phyloP scores from a whole-genome alignment of 2,113 vertebrate genomes.

The Potamarius usumacintae region DNA sequence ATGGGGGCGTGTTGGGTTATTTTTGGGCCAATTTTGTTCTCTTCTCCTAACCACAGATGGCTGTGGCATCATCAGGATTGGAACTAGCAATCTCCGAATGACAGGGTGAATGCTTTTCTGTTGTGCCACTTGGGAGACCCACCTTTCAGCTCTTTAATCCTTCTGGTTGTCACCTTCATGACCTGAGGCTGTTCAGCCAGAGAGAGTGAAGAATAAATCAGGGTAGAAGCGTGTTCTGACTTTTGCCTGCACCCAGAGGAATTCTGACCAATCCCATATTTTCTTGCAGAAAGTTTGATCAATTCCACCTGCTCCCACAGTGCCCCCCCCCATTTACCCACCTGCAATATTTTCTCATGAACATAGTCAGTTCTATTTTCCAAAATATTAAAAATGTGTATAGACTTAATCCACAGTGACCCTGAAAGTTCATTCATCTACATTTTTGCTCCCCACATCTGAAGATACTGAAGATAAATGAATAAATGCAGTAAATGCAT shows the following conservation, averaged over 20 bases:
- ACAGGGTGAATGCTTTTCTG: no score
- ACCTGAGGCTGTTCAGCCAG: not conserved
- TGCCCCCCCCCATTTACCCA: not conserved
- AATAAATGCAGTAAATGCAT: not conserved
- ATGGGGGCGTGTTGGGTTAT: not conserved
- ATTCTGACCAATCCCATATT: not conserved
- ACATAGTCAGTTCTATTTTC: not conserved
- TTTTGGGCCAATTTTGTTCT: no score
- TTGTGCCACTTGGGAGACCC: no score
- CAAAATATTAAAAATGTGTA: not conserved
- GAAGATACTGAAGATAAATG: not conserved
- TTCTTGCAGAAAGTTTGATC: not conserved
- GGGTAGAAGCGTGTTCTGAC: not conserved
- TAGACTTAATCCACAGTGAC: not conserved
- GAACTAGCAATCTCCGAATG: no score
- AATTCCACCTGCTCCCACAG: not conserved
- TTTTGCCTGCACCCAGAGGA: not conserved
- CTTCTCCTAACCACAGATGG: no score
- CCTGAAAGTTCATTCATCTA: not conserved
- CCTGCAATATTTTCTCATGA: not conserved
- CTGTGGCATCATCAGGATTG: no score
- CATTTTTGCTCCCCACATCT: not conserved
- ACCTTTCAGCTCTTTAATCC: constrained; percentile 4
- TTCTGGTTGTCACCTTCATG: constrained; percentile 22
- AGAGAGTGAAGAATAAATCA: constrained; percentile 29